phyloP scores from a whole-genome alignment of 2,888 invertebrate genomes.

The Pycnomerus fuliginosus region DNA sequence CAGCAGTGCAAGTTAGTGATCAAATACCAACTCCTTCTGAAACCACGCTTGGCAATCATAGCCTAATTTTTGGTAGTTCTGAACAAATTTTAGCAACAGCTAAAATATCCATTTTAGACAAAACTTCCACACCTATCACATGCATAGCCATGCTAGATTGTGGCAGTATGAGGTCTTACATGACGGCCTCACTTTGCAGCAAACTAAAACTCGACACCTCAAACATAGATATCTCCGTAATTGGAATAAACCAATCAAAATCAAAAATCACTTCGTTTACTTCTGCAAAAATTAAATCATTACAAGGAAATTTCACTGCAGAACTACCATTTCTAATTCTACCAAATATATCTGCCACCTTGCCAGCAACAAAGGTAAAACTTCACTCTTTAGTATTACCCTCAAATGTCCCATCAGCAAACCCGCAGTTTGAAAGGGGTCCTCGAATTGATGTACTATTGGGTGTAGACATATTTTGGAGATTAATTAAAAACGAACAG shows the following conservation, averaged over 20 bases:
- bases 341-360: background rate
- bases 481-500: background rate
- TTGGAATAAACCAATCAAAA: background rate
- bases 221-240: background rate
- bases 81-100: background rate
- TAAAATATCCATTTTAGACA: background rate
- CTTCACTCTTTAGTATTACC: constrained; percentile 4
- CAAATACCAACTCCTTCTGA: background rate
- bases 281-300: background rate
- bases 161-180: background rate
- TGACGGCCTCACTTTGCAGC: background rate
- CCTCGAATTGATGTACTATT: constrained; percentile 9
- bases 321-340: background rate
- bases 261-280: background rate
- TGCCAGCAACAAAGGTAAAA: constrained; percentile 1
- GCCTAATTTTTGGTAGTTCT: background rate
- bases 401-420: constrained; percentile 6
- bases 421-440: constrained; percentile 8
- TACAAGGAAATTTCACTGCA: background rate
- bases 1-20: too few species aligned
- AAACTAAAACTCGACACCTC: background rate
- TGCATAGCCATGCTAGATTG: background rate
- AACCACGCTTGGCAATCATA: background rate
- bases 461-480: constrained; percentile 8
- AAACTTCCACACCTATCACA: background rate